Evolutionary conservation across 2,888 invertebrate species (phyloP), one percentile per base, ranked within the genome.

Genomic region (Amblyjoppa proteus): DNA sequence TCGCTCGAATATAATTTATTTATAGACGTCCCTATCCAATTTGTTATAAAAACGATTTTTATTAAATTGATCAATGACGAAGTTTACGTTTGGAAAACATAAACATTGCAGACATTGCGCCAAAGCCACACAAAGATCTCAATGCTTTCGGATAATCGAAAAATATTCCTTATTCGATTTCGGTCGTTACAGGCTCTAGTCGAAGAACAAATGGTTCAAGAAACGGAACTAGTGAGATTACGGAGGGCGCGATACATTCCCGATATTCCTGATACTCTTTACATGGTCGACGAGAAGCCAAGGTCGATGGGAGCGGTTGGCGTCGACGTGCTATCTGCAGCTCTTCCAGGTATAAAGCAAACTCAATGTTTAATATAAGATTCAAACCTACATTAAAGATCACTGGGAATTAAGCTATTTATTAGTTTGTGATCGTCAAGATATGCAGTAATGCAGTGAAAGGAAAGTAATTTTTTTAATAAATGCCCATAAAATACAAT

Each of bases 201-300:
- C 75, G 98, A 98, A 93, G 98, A 98, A 93, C 97, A 97, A 91
- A 95, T 97, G 92, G 96, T 97, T 76, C 97, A 97, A 91, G 97
- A 97, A 92, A 96, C 96, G 66, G 97, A 97, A 91, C 94, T 96
- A 89, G 95, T 97, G 88, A 95, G 97, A 41, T 95, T 97, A 91
- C 95, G 97, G 28, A 95, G 97, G 77, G 96, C 96, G 53, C 95
- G 97, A 31, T 97, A 97, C 92, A 95, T 97, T 92, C 97, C 97
- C 74, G 96, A 97, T 93, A 98, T 99, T 92, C 99, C 99, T 0
- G 99, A 99, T 94, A 98, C 98, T 0, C 95, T 99, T 76, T 99
- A 99, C 93, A 99, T 99, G 99, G 95, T 96, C 74, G 96, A 96
- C 76, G 96, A 96, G 86, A 95, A 95, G 88, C 95, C 95, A 31